A percentile compares a stretch with the other conserved stretches of the same genome.
These are phyloP conservation scores for Diarsia dahlii DNA, from an alignment of 2,888 invertebrate genomes.

Conservation along the genomic window DNA sequence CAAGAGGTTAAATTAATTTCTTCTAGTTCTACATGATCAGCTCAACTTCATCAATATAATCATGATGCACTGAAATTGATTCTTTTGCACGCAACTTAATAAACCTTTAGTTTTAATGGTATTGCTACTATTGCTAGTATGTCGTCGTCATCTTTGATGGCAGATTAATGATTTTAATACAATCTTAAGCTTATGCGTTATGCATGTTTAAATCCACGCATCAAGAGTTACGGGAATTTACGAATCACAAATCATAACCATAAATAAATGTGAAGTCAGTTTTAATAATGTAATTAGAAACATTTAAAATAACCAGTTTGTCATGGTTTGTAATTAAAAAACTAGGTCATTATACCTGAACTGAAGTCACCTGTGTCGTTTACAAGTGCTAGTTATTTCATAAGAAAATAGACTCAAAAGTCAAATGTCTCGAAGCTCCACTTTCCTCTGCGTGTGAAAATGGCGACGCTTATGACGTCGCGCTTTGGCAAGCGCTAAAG, in stretches of 20 bases:
- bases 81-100: neutral
- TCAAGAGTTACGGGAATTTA: conserved; percentile 1
- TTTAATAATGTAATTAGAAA: conserved; percentile 9
- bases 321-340: conserved; percentile 55
- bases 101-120: conserved; percentile 3
- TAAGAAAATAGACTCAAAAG: conserved; percentile 80
- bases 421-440: conserved; percentile 75
- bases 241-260: neutral
- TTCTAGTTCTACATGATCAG: neutral
- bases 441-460: conserved; percentile 78
- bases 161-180: neutral
- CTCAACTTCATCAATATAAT: conserved; percentile 10
- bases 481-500: conserved; percentile 84
- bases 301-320: conserved; percentile 17
- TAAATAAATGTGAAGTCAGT: conserved; percentile 26
- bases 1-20: conserved; percentile 2
- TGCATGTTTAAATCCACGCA: neutral
- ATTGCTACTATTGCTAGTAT: neutral
- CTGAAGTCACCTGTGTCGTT: conserved; percentile 73
- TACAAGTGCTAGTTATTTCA: conserved; percentile 58
- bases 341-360: conserved; percentile 80
- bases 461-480: conserved; percentile 82
- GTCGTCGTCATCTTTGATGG: neutral
- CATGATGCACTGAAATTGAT: neutral
- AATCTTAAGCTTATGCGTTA: neutral